Evolutionary conservation across 2,113 vertebrate genomes (phyloP), one percentile per base, ranked within the genome.

Genomic region (Daboia siamensis): DNA sequence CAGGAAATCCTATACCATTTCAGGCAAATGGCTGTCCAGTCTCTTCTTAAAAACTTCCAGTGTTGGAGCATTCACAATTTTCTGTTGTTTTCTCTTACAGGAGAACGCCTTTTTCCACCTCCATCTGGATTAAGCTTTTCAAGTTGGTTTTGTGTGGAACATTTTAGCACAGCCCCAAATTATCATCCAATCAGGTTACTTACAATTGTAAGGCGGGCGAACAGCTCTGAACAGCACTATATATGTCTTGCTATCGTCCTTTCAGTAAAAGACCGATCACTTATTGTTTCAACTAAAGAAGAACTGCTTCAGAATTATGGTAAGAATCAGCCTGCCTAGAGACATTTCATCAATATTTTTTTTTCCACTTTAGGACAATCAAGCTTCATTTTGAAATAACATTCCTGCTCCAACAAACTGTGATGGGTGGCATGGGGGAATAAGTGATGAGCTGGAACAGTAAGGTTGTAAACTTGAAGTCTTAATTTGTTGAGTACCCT

Each of bases 61-160:
- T 51, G 48, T 51, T 10, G 48, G 48, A 51, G 8, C 48, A 51
- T 51, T 51, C 48, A 51, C 48, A 51, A n/a, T 24, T 93, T 95
- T 86, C 44, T 20, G 91, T 85, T 17, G 39, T 87, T 84, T n/a
- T 92, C 59, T 17, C 20, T 69, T 93, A n/a, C 94, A 99, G 99
- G 99, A 57, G 99, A 99, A 97, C 98, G 98, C 29, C 96, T 99
- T 96, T 99, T 99, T 87, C 99, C 99, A 44, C 99, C 99, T 0
- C 99, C 99, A 0, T 99, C 99, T 13, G 99, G 99, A 89, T 97
- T 99, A 91, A 99, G 98, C 95, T 99, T 98, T 96, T 99, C 99
- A 29, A 98, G 98, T 87, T 99, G 99, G 99, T 99, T 99, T 97
- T 99, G 99, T 1, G 98, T 99, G 88, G 99, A 99, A 96, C 99